phyloP scores from a whole-genome alignment of 2,113 vertebrate genomes.

The Psittacus erithacus region DNA sequence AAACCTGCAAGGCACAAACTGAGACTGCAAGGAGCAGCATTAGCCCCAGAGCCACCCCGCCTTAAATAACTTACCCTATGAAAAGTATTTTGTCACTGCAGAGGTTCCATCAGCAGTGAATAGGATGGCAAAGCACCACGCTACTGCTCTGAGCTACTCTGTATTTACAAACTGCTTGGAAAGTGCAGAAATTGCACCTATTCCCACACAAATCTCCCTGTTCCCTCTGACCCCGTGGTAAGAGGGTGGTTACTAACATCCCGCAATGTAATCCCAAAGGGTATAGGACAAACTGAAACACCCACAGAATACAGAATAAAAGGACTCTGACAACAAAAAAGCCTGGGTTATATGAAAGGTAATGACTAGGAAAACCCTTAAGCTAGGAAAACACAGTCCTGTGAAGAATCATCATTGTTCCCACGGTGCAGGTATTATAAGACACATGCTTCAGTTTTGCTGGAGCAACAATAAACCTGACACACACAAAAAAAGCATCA shows the following conservation, averaged over 20 bases:
- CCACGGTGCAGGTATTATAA: background rate
- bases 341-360: background rate
- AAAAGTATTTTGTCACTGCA: background rate
- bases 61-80: background rate
- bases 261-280: background rate
- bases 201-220: background rate
- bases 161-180: background rate
- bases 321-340: background rate
- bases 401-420: conserved; percentile 11
- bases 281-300: conserved; percentile 16
- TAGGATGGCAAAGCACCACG: background rate
- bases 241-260: background rate
- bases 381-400: conserved; percentile 7
- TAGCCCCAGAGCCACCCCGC: background rate
- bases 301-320: background rate
- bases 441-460: background rate
- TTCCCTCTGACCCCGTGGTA: background rate
- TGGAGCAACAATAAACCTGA: conserved; percentile 8
- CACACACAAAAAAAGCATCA: background rate
- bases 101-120: background rate
- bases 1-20: background rate
- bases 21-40: background rate
- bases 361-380: conserved; percentile 37
- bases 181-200: background rate
- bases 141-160: background rate